These are phyloP conservation scores for Narcine bancroftii DNA, from an alignment of 2,113 vertebrate genomes.

Conservation along the genomic window DNA sequence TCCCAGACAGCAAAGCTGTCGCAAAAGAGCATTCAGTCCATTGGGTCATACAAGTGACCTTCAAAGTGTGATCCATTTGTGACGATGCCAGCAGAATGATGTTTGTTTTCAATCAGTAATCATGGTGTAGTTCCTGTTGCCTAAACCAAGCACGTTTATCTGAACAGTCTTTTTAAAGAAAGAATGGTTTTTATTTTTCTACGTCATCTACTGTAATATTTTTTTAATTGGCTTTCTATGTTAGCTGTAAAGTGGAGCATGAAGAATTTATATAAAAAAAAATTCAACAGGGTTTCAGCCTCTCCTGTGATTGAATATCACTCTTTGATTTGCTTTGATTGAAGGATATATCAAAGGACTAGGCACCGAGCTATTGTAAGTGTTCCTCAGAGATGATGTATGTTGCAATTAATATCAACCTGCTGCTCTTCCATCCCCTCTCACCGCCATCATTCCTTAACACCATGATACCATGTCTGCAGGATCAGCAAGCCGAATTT, in stretches of 20 bases:
- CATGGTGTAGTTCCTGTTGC: not conserved
- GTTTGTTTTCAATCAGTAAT: slow-evolving; percentile 4
- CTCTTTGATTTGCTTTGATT: not conserved
- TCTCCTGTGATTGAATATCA: slow-evolving; percentile 6
- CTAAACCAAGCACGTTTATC: not conserved
- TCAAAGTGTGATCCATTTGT: not conserved
- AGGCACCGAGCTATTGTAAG: not conserved
- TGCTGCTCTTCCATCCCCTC: too few relatives aligned
- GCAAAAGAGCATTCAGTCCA: too few relatives aligned
- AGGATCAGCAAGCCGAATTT: not conserved
- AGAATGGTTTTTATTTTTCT: slow-evolving; percentile 17
- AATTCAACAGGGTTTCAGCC: not conserved
- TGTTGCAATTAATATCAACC: not conserved
- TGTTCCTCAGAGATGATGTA: not conserved
- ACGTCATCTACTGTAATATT: slow-evolving; percentile 27
- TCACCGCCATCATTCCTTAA: too few relatives aligned
- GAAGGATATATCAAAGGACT: not conserved
- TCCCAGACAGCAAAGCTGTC: not conserved
- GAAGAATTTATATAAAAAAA: slow-evolving; percentile 25
- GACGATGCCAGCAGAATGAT: not conserved
- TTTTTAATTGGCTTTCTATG: not conserved
- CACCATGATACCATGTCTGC: not conserved
- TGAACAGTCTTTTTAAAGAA: slow-evolving; percentile 16
- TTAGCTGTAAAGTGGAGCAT: slow-evolving; percentile 21
- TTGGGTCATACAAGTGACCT: not conserved